Evolutionary conservation across 1,140 invertebrate species (phyloP).

Genomic region (Tetramorium alpestre): DNA sequence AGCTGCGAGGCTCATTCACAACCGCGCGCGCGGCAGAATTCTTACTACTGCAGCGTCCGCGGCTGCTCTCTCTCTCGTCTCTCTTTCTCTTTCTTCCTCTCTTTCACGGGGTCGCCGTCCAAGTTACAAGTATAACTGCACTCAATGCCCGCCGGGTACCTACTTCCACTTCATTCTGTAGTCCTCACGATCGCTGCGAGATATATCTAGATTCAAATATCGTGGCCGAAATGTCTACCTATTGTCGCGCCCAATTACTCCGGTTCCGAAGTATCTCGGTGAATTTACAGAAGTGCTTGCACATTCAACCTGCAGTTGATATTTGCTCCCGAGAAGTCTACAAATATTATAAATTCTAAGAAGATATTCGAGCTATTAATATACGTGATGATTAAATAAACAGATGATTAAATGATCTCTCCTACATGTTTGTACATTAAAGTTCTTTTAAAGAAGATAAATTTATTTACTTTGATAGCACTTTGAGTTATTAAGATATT

Average conservation of each 20-base stretch:
- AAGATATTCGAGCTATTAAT: not conserved
- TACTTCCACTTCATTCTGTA: conserved; percentile 81
- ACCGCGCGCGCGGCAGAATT: conserved; percentile 81
- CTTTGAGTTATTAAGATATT: not conserved
- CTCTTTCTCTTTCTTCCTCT: conserved; percentile 27
- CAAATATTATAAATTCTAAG: not conserved
- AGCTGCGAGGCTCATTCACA: conserved; percentile 85
- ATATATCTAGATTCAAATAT: conserved; percentile 55
- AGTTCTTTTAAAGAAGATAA: not conserved
- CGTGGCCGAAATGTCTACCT: conserved; percentile 32
- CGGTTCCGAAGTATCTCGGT: conserved; percentile 14
- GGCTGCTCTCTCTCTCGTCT: conserved; percentile 21
- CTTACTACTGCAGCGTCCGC: conserved; percentile 79
- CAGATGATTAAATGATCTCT: not conserved
- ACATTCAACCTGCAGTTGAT: not conserved
- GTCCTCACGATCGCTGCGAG: conserved; percentile 64
- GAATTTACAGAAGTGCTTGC: not conserved
- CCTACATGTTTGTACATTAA: not conserved
- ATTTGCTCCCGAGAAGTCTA: not conserved
- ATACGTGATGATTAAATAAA: not conserved
- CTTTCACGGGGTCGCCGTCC: conserved; percentile 78
- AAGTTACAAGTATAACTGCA: conserved; percentile 82
- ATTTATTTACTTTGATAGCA: not conserved
- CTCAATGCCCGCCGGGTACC: conserved; percentile 75
- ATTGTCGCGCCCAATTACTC: conserved; percentile 41